phyloP scores from a whole-genome alignment of 2,113 vertebrate genomes.

The Oryzias curvinotus region DNA sequence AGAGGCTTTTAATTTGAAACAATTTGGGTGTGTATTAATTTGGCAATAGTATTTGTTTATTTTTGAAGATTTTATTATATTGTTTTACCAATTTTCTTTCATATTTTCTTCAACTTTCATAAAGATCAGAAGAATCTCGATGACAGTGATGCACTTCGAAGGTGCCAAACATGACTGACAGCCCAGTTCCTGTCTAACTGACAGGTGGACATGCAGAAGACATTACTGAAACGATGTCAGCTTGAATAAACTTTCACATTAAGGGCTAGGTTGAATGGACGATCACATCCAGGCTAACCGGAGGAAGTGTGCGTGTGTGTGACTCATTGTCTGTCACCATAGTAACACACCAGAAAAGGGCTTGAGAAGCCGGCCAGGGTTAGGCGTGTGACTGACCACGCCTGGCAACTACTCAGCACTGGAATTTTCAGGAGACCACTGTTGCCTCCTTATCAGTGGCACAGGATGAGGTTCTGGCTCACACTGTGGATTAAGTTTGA shows the following conservation, averaged over 20 bases:
- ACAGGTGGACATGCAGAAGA: conserved; percentile 28
- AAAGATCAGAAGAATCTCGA: conserved; percentile 16
- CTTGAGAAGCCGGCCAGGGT: conserved; percentile 59
- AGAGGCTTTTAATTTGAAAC: conserved; percentile 14
- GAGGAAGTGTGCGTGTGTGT: conserved; percentile 17
- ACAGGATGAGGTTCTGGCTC: conserved; percentile 38
- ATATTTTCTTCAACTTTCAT: conserved; percentile 5
- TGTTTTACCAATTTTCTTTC: conserved; percentile 33
- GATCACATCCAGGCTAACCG: conserved; percentile 26
- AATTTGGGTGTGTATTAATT: not conserved
- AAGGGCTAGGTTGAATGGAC: conserved; percentile 23
- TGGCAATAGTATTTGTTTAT: conserved; percentile 18
- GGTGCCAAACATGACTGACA: conserved; percentile 26
- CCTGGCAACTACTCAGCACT: conserved; percentile 62
- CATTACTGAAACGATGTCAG: conserved; percentile 45
- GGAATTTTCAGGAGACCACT: conserved; percentile 55
- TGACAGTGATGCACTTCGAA: conserved; percentile 1
- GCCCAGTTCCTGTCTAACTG: conserved; percentile 25
- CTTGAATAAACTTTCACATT: conserved; percentile 40
- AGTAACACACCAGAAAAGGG: conserved; percentile 57
- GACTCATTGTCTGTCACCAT: conserved; percentile 72
- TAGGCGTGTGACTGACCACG: conserved; percentile 61
- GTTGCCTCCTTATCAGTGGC: conserved; percentile 36
- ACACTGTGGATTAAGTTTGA: conserved; percentile 44
- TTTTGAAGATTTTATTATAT: conserved; percentile 5